Evolutionary conservation across 2,797 vertebrate species (phyloP), one percentile per base, ranked within the genome.

Genomic region (Hoplostethus mediterraneus): DNA sequence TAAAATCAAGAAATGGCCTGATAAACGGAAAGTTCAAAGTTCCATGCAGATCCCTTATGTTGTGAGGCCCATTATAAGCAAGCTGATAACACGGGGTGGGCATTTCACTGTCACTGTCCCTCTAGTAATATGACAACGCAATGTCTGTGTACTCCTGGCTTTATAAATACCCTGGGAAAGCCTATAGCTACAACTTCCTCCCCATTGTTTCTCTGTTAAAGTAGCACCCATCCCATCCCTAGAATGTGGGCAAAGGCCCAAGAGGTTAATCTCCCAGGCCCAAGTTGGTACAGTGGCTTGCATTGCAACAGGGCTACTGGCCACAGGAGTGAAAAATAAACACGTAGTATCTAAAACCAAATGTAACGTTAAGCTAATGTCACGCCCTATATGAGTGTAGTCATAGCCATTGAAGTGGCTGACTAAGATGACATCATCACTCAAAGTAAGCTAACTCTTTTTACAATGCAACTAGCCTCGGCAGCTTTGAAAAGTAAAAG

Each of bases 81-180:
- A 79, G 56, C 81, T 75, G 85, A 89, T 89, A 90, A 87, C 73
- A 67, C 80, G 79, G 83, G 86, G 87, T 82, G 84, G 89, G 81
- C 62, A 68, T 77, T 56, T 84, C 62, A 81, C 80, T 17, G 60
- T 81, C 71, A 56, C 40, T 38, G 55, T 13, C n/a, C 45, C 62
- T 11, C 48, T n/a, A 53, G 51, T 33, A 54, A 83, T 28, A 67
- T 73, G 82, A 83, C 83, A 82, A 77, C 67, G 86, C 76, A 84
- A 77, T 83, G 79, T 87, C 63, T 80, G 21, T 71, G 51, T 71
- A 62, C 71, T 70, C 30, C 49, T 58, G 11, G 61, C 70, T 84
- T 75, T 25, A 83, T 55, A 47, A 40, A 86, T 80, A 81, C 77
- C 76, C 84, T 79, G 71, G 78, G 80, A 84, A 89, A 81, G 71